phyloP scores from a whole-genome alignment of 2,797 vertebrate species.

The Bufotes viridis region DNA sequence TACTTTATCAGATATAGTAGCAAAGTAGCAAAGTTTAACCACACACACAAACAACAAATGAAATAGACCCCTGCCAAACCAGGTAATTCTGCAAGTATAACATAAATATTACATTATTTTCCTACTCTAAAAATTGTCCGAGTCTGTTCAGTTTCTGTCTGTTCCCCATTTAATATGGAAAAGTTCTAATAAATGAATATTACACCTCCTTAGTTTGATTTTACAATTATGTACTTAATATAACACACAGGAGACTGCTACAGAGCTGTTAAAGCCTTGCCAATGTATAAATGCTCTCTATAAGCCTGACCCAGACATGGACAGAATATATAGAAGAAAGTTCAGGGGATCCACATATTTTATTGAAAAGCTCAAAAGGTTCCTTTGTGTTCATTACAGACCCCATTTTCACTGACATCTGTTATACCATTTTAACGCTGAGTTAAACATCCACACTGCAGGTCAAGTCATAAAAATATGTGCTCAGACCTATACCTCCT shows the following conservation, averaged over 20 bases:
- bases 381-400: conserved; percentile 51
- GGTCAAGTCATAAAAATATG: conserved; percentile 51
- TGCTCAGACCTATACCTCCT: conserved; percentile 3
- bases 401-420: conserved; percentile 53
- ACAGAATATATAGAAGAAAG: conserved; percentile 40
- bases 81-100: neutral
- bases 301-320: conserved; percentile 21
- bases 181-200: conserved; percentile 18
- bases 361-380: conserved; percentile 48
- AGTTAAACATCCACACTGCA: conserved; percentile 42
- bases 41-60: too few relatives aligned
- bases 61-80: too few relatives aligned
- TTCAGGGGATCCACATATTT: conserved; percentile 41
- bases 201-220: neutral
- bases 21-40: too few relatives aligned
- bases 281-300: conserved; percentile 9
- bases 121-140: neutral
- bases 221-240: neutral
- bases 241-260: neutral
- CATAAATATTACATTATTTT: neutral
- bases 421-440: conserved; percentile 48
- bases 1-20: too few relatives aligned
- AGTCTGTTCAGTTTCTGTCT: neutral
- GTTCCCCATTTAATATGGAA: conserved; percentile 14
- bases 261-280: neutral